Conservation (phyloP, 2,888 invertebrate genomes). For the Nemurella pictetii region DNA sequence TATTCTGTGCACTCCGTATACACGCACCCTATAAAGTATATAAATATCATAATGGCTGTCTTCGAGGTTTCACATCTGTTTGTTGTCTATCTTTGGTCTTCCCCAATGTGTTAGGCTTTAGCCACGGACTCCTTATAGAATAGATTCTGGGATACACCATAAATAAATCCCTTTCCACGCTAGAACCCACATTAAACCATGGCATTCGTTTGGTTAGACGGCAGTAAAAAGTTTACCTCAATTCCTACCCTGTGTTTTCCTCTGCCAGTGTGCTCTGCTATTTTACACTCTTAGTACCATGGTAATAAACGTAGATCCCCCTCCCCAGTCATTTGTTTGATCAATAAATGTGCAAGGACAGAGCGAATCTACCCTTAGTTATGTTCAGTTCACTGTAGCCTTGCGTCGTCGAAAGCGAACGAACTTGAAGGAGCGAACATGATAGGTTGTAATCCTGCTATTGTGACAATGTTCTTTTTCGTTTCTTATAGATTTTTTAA, state of each 20-base stretch:
- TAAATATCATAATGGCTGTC: neutral
- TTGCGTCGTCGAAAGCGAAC: neutral
- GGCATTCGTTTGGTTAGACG: neutral
- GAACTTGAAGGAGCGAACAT: neutral
- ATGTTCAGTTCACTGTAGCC: neutral
- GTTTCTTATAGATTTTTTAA: no score
- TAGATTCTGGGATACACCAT: constrained; percentile 2
- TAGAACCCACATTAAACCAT: constrained; percentile 15
- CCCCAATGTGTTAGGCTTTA: constrained; percentile 10
- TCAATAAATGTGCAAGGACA: neutral
- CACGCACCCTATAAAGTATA: neutral
- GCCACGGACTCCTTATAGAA: neutral
- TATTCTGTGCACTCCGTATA: neutral
- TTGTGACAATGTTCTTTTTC: neutral
- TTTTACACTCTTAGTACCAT: neutral
- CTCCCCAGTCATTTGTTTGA: constrained; percentile 1
- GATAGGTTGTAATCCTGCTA: neutral
- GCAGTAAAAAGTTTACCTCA: constrained; percentile 3
- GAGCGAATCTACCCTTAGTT: neutral
- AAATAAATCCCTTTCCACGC: constrained; percentile 14
- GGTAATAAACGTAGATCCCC: constrained; percentile 12
- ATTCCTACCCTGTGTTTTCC: neutral
- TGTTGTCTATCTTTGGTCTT: constrained; percentile 16
- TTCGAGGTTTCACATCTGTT: constrained; percentile 5
- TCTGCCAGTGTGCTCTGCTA: neutral